phyloP scores from a whole-genome alignment of 2,888 invertebrate species.

The Ctenicera cuprea region DNA sequence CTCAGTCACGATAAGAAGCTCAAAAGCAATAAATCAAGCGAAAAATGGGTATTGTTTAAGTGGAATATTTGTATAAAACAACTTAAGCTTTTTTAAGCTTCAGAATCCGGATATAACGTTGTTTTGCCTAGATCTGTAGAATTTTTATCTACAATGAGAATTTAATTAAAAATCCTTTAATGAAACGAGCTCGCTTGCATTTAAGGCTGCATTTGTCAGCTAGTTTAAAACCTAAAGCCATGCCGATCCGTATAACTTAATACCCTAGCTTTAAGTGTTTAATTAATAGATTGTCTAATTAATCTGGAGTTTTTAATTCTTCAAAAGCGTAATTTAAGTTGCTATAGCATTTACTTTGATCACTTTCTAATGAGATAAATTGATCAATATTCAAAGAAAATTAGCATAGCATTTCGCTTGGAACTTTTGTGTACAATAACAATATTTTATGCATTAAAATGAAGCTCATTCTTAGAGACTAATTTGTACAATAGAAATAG shows the following conservation, averaged over 20 bases:
- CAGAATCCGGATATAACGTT: background rate
- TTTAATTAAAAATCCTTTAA: constrained; percentile 11
- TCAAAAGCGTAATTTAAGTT: too few relatives aligned
- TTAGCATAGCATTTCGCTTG: too few relatives aligned
- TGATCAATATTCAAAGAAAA: too few relatives aligned
- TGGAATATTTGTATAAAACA: background rate
- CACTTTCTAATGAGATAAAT: too few relatives aligned
- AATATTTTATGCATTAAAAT: too few relatives aligned
- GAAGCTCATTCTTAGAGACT: too few relatives aligned
- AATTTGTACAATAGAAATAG: too few relatives aligned
- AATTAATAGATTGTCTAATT: background rate
- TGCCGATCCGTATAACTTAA: constrained; percentile 7
- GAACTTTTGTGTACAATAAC: too few relatives aligned
- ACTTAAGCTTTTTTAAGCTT: too few relatives aligned
- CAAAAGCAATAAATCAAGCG: background rate
- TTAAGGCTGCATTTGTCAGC: constrained; percentile 1
- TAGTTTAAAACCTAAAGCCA: constrained; percentile 11
- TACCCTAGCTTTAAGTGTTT: constrained; percentile 1
- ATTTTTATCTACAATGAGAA: background rate
- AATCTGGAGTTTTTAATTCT: background rate
- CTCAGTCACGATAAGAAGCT: constrained; percentile 6
- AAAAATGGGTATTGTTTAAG: background rate
- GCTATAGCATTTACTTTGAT: too few relatives aligned
- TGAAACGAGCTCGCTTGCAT: background rate
- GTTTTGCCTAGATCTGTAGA: too few relatives aligned